These are phyloP conservation scores for Conomelus anceps DNA, from an alignment of 2,888 invertebrate species.

Conservation along the genomic window DNA sequence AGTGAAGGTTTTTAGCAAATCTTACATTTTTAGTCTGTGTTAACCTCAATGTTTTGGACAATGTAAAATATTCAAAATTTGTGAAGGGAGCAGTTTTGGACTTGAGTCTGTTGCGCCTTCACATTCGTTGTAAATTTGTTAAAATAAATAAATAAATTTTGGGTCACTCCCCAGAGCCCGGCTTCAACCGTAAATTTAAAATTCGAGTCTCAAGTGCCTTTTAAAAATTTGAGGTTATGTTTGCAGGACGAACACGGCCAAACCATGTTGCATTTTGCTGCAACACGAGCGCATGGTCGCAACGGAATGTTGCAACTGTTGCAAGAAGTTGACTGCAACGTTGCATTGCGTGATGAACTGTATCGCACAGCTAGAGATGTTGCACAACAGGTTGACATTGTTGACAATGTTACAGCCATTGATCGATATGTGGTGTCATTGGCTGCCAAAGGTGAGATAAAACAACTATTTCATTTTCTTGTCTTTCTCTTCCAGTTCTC, in stretches of 20 bases:
- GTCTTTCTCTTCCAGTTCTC: too few relatives aligned
- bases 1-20: too few relatives aligned
- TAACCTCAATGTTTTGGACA: too few relatives aligned
- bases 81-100: too few relatives aligned
- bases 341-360: conserved; percentile 76
- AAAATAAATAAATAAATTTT: too few relatives aligned
- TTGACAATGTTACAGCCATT: conserved; percentile 72
- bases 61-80: too few relatives aligned
- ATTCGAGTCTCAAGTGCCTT: neutral
- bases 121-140: too few relatives aligned
- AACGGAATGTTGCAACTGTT: conserved; percentile 74
- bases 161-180: too few relatives aligned
- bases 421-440: conserved; percentile 72
- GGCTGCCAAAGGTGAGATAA: conserved; percentile 61
- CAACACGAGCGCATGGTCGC: conserved; percentile 71
- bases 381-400: conserved; percentile 68
- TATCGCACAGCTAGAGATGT: conserved; percentile 83
- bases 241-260: conserved; percentile 81
- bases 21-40: too few relatives aligned
- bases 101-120: too few relatives aligned
- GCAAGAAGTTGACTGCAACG: conserved; percentile 69
- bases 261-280: conserved; percentile 82
- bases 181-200: too few relatives aligned
- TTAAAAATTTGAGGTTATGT: neutral
- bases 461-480: neutral